Conservation (phyloP, 2,797 vertebrate genomes). For the Prunella strophiata region DNA sequence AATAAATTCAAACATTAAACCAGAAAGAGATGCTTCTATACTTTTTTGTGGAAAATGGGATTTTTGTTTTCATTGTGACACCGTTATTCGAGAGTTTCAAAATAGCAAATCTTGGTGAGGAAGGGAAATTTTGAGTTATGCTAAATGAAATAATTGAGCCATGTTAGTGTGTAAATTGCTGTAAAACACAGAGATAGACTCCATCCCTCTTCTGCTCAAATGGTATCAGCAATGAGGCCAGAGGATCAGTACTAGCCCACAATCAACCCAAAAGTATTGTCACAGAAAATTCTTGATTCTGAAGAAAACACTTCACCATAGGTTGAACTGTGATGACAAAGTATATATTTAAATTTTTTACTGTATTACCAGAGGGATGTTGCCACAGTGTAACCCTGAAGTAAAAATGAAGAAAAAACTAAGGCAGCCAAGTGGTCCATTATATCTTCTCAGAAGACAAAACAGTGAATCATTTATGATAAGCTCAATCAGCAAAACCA, state of each 20-base stretch:
- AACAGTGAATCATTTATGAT: slow-evolving; percentile 6
- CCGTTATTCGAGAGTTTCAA: not conserved
- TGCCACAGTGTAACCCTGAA: not conserved
- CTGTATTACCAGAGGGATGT: not conserved
- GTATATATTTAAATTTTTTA: not conserved
- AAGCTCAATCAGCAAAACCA: not conserved
- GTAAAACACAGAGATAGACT: not conserved
- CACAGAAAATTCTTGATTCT: not conserved
- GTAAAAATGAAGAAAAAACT: not conserved
- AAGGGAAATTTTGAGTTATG: not conserved
- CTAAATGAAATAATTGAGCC: not conserved
- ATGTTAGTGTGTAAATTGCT: not conserved
- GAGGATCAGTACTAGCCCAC: not conserved
- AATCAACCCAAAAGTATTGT: not conserved
- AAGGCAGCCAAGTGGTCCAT: slow-evolving; percentile 18
- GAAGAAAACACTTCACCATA: not conserved
- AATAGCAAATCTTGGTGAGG: not conserved
- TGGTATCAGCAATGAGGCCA: not conserved
- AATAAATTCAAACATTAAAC: not conserved
- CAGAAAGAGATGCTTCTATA: not conserved
- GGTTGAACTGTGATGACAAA: not conserved
- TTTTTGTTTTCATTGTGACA: slow-evolving; percentile 10
- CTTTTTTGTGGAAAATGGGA: not conserved
- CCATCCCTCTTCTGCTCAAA: not conserved
- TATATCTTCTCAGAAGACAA: slow-evolving; percentile 1